Evolutionary conservation across 1,140 invertebrate species (phyloP).

Genomic region (Bombus pyrosoma): DNA sequence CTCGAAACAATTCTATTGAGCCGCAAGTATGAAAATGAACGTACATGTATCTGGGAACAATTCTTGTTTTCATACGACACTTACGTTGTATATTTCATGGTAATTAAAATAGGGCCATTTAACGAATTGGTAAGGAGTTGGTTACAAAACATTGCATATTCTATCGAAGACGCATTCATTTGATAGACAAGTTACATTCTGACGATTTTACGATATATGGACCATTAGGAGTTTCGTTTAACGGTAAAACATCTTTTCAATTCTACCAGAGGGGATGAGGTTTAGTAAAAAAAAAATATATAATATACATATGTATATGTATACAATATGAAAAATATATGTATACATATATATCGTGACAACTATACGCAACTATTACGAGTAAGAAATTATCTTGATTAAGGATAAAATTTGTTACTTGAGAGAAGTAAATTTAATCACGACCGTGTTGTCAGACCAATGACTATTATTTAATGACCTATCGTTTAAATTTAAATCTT

Average conservation of each 20-base stretch:
- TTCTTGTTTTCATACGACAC: slow-evolving; percentile 1
- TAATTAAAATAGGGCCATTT: background rate
- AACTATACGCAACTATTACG: slow-evolving; percentile 49
- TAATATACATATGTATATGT: slow-evolving; percentile 26
- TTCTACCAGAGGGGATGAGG: slow-evolving; percentile 64
- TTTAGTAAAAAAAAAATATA: slow-evolving; percentile 39
- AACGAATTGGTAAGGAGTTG: background rate
- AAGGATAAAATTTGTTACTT: slow-evolving; percentile 56
- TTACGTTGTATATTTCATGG: background rate
- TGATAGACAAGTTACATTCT: background rate
- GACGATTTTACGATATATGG: slow-evolving; percentile 8
- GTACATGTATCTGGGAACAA: slow-evolving; percentile 32
- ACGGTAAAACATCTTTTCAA: slow-evolving; percentile 32
- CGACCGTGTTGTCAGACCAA: slow-evolving; percentile 78
- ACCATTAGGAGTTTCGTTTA: slow-evolving; percentile 4
- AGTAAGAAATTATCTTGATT: slow-evolving; percentile 57
- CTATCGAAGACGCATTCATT: background rate
- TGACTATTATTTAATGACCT: slow-evolving; percentile 78
- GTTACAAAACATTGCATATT: background rate
- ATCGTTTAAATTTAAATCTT: slow-evolving; percentile 70
- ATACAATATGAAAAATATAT: slow-evolving; percentile 12
- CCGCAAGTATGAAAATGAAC: background rate
- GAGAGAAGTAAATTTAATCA: slow-evolving; percentile 65
- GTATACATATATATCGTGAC: slow-evolving; percentile 53
- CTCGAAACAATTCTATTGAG: slow-evolving; percentile 27